Conservation (phyloP, 2,797 vertebrate genomes). For the Hydrocynus forskahlii region DNA sequence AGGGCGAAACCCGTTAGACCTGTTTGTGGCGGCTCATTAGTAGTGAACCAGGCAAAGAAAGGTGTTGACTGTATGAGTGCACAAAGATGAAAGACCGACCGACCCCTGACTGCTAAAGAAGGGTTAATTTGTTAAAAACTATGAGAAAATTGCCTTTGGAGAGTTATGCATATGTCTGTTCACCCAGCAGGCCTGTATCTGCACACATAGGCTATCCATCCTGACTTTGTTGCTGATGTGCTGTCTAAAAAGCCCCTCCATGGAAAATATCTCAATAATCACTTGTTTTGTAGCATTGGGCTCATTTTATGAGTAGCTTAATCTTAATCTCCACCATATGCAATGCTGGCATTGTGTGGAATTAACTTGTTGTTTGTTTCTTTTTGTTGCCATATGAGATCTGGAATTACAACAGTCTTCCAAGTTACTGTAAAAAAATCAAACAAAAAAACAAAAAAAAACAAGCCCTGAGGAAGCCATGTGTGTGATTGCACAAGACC, state of each 20-base stretch:
- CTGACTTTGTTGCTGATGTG: neutral
- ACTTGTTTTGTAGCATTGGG: neutral
- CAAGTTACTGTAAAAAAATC: neutral
- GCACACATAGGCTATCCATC: neutral
- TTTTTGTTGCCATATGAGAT: neutral
- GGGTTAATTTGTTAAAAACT: slow-evolving; percentile 1
- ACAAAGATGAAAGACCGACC: slow-evolving; percentile 29
- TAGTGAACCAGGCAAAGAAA: slow-evolving; percentile 13
- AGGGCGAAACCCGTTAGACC: slow-evolving; percentile 33
- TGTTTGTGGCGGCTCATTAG: slow-evolving; percentile 33
- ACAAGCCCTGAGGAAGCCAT: neutral
- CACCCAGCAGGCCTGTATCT: neutral
- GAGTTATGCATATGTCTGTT: neutral
- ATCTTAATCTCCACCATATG: neutral
- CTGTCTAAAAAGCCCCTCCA: no score
- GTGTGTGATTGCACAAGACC: neutral
- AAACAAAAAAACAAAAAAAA: no score
- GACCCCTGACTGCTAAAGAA: slow-evolving; percentile 8
- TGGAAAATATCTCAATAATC: neutral
- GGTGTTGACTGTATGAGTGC: neutral
- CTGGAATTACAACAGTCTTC: neutral
- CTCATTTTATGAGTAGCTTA: neutral
- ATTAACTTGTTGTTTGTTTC: neutral
- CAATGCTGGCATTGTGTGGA: neutral
- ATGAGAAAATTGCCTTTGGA: neutral